Evolutionary conservation across 2,113 vertebrate genomes (phyloP).

Genomic region (Zapornia atra): DNA sequence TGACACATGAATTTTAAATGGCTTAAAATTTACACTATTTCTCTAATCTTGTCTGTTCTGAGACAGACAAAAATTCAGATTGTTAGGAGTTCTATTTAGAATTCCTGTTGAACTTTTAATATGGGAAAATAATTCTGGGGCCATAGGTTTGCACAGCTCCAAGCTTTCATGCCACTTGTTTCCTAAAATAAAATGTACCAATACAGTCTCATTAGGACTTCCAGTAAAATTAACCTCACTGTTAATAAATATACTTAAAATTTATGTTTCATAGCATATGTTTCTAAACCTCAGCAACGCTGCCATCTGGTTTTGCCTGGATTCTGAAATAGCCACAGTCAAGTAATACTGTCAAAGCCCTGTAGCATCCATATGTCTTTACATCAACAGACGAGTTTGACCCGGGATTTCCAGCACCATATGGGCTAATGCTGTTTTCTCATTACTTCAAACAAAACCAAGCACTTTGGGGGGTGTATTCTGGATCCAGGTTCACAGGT

Average conservation of each 20-base stretch:
- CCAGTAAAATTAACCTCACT: not conserved
- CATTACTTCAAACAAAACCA: not conserved
- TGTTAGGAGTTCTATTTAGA: not conserved
- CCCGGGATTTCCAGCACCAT: not conserved
- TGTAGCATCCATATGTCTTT: conserved; percentile 13
- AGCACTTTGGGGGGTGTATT: not conserved
- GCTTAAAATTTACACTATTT: conserved; percentile 12
- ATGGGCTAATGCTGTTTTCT: not conserved
- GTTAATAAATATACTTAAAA: not conserved
- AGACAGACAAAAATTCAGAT: not conserved
- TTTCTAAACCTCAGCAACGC: not conserved
- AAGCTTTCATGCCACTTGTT: not conserved
- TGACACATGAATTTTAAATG: conserved; percentile 10
- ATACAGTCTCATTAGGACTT: not conserved
- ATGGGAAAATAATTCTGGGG: not conserved
- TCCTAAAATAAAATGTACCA: not conserved
- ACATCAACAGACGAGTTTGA: not conserved
- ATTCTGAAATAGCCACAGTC: conserved; percentile 19
- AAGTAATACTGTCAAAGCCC: not conserved
- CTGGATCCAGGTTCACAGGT: not conserved
- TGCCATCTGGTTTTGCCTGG: conserved; percentile 48
- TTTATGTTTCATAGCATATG: not conserved
- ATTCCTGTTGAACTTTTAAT: not conserved
- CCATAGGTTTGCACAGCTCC: not conserved
- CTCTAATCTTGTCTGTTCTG: not conserved